These are phyloP conservation scores for Anthonomus grandis DNA, from an alignment of 1,140 invertebrate species.

Conservation along the genomic window DNA sequence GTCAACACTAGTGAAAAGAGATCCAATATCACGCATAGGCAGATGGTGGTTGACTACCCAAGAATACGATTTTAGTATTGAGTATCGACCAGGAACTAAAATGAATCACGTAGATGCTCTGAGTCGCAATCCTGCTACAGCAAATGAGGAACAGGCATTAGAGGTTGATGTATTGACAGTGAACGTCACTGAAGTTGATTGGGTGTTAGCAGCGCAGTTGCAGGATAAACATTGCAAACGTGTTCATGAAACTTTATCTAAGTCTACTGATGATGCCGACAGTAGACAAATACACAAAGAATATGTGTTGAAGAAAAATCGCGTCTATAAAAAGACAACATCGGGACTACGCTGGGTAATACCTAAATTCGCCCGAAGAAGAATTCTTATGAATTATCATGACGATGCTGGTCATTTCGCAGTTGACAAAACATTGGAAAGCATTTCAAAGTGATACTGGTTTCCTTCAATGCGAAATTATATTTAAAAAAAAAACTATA, in stretches of 20 bases:
- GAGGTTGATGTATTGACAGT: background rate
- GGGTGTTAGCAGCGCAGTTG: constrained; percentile 14
- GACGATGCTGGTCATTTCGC: too few species aligned
- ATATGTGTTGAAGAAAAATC: background rate
- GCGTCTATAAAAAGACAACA: constrained; percentile 7
- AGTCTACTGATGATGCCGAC: background rate
- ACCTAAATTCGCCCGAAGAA: constrained; percentile 5
- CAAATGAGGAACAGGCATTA: background rate
- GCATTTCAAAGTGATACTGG: constrained; percentile 10
- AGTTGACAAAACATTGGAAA: too few species aligned
- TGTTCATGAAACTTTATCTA: background rate
- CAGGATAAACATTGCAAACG: constrained; percentile 5
- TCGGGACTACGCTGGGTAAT: constrained; percentile 2
- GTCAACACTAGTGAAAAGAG: background rate
- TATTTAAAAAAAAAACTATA: constrained; percentile 10
- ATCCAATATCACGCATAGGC: too few species aligned
- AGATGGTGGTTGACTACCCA: too few species aligned
- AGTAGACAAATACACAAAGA: background rate
- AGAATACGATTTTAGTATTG: too few species aligned
- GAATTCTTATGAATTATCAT: constrained; percentile 8
- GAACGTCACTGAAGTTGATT: constrained; percentile 9
- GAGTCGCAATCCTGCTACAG: background rate
- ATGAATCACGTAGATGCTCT: background rate
- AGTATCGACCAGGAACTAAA: too few species aligned
- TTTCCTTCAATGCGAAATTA: constrained; percentile 13